Evolutionary conservation across 2,797 vertebrate species (phyloP), one percentile per base, ranked within the genome.

Genomic region (Myotis daubentonii): DNA sequence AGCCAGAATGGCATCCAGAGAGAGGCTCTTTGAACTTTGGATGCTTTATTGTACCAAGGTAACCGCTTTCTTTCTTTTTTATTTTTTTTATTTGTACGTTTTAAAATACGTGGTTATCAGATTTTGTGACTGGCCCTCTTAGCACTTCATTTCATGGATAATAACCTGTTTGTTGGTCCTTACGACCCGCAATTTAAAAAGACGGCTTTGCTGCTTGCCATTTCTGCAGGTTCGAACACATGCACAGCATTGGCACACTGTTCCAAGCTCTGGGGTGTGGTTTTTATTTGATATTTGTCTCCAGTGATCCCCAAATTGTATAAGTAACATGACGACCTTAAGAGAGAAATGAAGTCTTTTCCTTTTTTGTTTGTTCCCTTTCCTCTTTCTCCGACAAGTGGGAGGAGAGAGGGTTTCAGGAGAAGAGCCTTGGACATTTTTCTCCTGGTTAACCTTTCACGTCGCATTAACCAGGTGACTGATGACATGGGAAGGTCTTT

Each of bases 1-100:
- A 96, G 79, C 66, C 98, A 97, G 97, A 97, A 99, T 99, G 99
- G 99, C 99, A 97, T 99, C 99, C 96, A 99, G 99, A 68, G 99
- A 99, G 98, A 99, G 99, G 97, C 98, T 99, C 75, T 99, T 99
- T 96, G 99, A 99, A 98, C 99, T 99, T 94, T 99, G 99, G 99
- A 99, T 99, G 99, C 99, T 99, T 88, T 99, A 99, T 97, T 99
- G 99, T 98, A 99, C 95, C 71, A 99, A 99, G 99, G 99, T 99
- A 98, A 98, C 81, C 91, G 36, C 70, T 94, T 96, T 92, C 38
- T 44, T 75, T 75, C 96, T 82, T 91, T 30, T 91, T 97, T 89
- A 33, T 75, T 19, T 44, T 44, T 47, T 47, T 47, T 47, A 47
- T 12, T 47, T 13, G 13, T 4, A 47, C 89, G 44, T 87, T 90